Evolutionary conservation across 2,797 vertebrate species (phyloP).

Genomic region (Alosa sapidissima): DNA sequence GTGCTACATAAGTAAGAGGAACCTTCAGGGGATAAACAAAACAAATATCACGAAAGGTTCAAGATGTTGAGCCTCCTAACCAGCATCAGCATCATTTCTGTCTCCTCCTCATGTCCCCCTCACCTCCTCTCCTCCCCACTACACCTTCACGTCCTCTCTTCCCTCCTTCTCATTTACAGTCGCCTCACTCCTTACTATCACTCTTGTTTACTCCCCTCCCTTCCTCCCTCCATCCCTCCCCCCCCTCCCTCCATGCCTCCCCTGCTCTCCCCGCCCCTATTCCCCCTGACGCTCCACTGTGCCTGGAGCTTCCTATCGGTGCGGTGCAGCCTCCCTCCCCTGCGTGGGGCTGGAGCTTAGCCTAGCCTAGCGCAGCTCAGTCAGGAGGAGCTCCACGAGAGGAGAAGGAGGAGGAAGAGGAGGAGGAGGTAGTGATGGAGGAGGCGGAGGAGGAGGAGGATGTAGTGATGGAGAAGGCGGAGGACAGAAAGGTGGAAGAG

Average conservation of each 20-base stretch:
- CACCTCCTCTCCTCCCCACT: background rate
- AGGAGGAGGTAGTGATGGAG: background rate
- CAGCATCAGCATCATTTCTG: background rate
- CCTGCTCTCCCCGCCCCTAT: background rate
- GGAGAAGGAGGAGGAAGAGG: background rate
- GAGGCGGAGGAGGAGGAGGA: background rate
- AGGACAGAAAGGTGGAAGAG: background rate
- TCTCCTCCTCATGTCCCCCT: background rate
- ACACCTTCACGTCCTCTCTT: background rate
- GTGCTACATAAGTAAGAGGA: too few species aligned
- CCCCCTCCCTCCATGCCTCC: too few species aligned
- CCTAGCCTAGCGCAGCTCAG: background rate
- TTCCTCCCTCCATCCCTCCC: background rate
- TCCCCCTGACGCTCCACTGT: background rate
- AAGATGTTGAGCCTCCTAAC: background rate
- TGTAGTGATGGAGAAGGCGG: background rate
- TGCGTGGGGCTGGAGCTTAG: background rate
- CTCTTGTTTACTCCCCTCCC: background rate
- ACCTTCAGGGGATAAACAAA: background rate
- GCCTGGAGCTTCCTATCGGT: slow-evolving; percentile 15
- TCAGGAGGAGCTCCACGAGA: background rate
- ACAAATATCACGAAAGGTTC: background rate
- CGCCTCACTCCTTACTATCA: too few species aligned
- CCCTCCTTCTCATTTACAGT: background rate
- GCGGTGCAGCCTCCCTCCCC: background rate